Percentiles rank a stretch among this genome's conserved stretches.
These are phyloP conservation scores for Nyctalus aviator DNA, from an alignment of 2,797 vertebrate species.

Conservation along the genomic window DNA sequence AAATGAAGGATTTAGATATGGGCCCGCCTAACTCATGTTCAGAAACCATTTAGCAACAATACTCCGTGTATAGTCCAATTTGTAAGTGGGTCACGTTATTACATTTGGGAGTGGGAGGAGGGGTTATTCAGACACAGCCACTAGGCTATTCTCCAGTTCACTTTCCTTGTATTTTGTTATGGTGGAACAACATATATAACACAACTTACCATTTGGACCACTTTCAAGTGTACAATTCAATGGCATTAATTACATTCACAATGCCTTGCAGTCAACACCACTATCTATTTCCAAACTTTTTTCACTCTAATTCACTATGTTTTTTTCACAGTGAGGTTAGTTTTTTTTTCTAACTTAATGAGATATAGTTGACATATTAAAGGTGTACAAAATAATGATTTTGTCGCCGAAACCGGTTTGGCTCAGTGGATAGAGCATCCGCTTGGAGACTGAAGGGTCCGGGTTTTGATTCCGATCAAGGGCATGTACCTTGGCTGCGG, in stretches of 20 bases:
- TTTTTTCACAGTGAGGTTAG: background rate
- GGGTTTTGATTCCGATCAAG: too few relatives aligned
- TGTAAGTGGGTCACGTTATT: constrained; percentile 43
- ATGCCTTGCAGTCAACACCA: background rate
- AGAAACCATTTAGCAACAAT: background rate
- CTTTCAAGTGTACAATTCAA: background rate
- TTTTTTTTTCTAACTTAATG: background rate
- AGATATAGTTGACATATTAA: background rate
- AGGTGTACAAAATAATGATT: background rate
- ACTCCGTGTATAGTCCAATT: background rate
- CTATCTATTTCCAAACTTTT: background rate
- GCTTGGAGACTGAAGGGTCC: too few relatives aligned
- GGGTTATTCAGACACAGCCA: background rate
- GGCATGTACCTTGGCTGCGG: too few relatives aligned
- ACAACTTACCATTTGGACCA: constrained; percentile 14
- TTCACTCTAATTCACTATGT: background rate
- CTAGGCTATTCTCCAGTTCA: background rate
- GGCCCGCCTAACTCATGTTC: background rate
- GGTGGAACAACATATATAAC: background rate
- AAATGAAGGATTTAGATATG: background rate
- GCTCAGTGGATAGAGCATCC: too few relatives aligned
- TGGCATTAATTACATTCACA: background rate
- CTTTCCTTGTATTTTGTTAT: background rate
- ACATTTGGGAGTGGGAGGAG: background rate
- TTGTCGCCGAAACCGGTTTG: too few relatives aligned